phyloP scores from a whole-genome alignment of 2,888 invertebrate genomes.

The Calliopum simillimum region DNA sequence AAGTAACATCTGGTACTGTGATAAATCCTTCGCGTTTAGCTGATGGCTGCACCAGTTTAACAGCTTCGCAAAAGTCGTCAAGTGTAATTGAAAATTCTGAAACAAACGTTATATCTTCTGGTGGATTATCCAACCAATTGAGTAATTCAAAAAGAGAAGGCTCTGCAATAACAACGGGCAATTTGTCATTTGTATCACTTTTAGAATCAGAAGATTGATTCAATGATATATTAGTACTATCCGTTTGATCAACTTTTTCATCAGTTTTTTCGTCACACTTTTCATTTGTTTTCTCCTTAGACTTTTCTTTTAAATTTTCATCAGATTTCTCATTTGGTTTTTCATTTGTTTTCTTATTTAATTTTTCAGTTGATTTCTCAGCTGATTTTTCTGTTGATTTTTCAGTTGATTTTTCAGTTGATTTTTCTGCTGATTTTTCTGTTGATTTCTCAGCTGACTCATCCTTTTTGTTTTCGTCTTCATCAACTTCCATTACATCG shows the following conservation, averaged over 20 bases:
- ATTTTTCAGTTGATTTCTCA: neutral
- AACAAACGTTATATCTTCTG: constrained; percentile 75
- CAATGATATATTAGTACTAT: constrained; percentile 44
- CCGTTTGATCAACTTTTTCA: neutral
- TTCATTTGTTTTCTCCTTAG: neutral
- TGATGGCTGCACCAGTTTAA: constrained; percentile 89
- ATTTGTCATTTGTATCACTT: neutral
- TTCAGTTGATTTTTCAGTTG: constrained; percentile 8
- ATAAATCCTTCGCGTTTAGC: constrained; percentile 97
- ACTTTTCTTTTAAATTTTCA: constrained; percentile 6
- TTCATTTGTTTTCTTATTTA: neutral
- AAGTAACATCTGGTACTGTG: constrained; percentile 96
- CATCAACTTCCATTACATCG: constrained; percentile 46
- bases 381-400: constrained; percentile 30
- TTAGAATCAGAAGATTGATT: constrained; percentile 40
- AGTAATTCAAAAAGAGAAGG: constrained; percentile 72
- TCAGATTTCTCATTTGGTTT: constrained; percentile 15
- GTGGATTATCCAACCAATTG: constrained; percentile 75
- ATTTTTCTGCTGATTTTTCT: neutral
- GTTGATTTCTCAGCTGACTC: constrained; percentile 29
- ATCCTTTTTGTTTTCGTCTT: constrained; percentile 43
- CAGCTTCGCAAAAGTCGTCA: constrained; percentile 81
- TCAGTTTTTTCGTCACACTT: neutral
- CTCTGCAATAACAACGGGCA: constrained; percentile 47
- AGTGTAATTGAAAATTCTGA: constrained; percentile 76